These are phyloP conservation scores for Potorous gilbertii DNA, from an alignment of 2,797 vertebrate genomes.

Conservation along the genomic window DNA sequence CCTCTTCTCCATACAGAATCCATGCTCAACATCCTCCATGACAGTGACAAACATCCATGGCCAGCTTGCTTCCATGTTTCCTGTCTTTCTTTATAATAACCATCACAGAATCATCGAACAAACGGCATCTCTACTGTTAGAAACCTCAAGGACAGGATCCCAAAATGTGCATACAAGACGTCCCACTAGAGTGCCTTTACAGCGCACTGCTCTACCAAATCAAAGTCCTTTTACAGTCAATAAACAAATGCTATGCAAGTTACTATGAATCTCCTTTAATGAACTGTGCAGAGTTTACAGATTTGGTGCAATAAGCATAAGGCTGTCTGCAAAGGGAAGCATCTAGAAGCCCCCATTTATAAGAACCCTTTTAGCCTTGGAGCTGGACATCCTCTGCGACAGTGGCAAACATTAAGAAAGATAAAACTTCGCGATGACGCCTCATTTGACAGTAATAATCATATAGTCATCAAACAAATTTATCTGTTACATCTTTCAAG, in stretches of 20 bases:
- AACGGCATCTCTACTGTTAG: neutral
- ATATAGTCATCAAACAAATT: neutral
- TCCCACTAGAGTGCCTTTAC: neutral
- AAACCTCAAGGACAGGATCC: neutral
- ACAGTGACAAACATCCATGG: neutral
- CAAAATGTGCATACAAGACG: neutral
- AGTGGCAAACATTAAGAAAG: neutral
- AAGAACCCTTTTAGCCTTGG: neutral
- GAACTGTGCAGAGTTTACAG: neutral
- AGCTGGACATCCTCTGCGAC: neutral
- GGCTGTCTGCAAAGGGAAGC: neutral
- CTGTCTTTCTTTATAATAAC: neutral
- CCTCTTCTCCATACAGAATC: neutral
- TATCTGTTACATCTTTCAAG: neutral
- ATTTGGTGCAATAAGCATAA: neutral
- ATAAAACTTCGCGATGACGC: neutral
- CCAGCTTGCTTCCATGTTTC: neutral
- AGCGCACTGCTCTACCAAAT: neutral
- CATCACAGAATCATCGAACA: neutral
- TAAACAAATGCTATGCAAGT: neutral
- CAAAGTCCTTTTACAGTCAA: neutral
- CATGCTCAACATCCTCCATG: neutral
- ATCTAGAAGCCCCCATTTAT: neutral
- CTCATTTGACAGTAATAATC: neutral
- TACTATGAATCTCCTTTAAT: neutral